Evolutionary conservation across 2,113 vertebrate genomes (phyloP), one percentile per base, ranked within the genome.

Genomic region (Synchiropus splendidus): DNA sequence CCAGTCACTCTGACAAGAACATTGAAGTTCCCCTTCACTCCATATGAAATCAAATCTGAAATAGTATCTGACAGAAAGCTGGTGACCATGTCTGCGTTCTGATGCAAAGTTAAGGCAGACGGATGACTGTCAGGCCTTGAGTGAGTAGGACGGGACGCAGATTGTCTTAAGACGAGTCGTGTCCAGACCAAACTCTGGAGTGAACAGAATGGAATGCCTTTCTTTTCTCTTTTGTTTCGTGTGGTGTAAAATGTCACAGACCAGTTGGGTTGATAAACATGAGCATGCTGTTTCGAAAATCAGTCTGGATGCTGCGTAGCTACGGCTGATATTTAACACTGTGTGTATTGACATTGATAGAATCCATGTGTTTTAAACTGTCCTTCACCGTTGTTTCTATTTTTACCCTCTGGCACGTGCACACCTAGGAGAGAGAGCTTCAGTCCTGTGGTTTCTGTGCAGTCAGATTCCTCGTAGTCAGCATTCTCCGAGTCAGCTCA

Each of bases 391-490:
- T 31, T 37, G 35, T 43, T 16, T 12, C 58, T 42, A 27, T 34
- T 59, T 15, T 1, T 10, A 8, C 41, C 36, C 50, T 32, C 40
- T 38, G 39, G 45, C 32, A 17, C 42, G 16, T 11, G 45, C 32
- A 13, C 42, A 35, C 45, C 62, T 16, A 40, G 36, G 50, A 5
- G 49, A 48, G 64, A 47, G 42, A 10, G 36, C 42, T 27, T 8
- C 8, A 27, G 21, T 27, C 21, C 21, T 64, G 42, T 68, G 43
- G 61, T 51, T 48, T 60, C 39, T 42, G 44, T 48, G 54, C 54
- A 64, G 18, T 66, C 42, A 43, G 41, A 63, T 70, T 74, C 37
- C 42, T 71, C 62, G 31, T 34, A 54, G 67, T 82, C 77, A 82
- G 75, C 75, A 60, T 43, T 75, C 53, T 65, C 47, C 64, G n/a